Percentiles rank a stretch among this genome's conserved stretches.
Conservation (phyloP, 2,113 vertebrate species). For the Engystomops pustulosus region DNA sequence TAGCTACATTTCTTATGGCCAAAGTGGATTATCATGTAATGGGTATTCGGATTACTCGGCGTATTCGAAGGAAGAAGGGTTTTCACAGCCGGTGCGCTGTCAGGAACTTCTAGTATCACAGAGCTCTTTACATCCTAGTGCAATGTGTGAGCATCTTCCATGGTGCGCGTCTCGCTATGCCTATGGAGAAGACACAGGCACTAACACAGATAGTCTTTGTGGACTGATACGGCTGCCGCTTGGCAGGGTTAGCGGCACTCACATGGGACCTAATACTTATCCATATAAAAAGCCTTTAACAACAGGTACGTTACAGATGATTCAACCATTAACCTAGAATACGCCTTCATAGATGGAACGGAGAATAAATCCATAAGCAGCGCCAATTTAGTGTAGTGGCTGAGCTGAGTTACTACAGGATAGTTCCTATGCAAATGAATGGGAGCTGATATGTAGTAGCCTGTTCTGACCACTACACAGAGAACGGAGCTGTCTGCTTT, state of each 20-base stretch:
- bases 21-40: conserved; percentile 71
- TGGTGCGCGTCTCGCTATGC: conserved; percentile 87
- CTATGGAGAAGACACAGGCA: conserved; percentile 81
- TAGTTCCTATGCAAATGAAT: no score
- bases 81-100: conserved; percentile 73
- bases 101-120: conserved; percentile 83
- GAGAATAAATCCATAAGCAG: no score
- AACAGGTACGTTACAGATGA: conserved; percentile 80
- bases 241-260: conserved; percentile 77
- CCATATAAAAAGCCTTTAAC: conserved; percentile 86
- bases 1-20: conserved; percentile 78
- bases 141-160: conserved; percentile 81
- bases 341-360: no score
- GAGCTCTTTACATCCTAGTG: conserved; percentile 78
- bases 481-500: no score
- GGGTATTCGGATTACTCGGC: conserved; percentile 77
- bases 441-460: no score
- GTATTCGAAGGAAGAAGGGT: conserved; percentile 76
- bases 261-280: conserved; percentile 77
- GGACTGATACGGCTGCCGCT: conserved; percentile 80
- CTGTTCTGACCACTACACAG: no score
- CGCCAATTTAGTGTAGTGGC: no score
- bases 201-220: conserved; percentile 82
- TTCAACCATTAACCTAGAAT: no score
- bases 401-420: no score